These are phyloP conservation scores for Phalacrocorax aristotelis DNA, from an alignment of 2,113 vertebrate genomes.

Conservation along the genomic window DNA sequence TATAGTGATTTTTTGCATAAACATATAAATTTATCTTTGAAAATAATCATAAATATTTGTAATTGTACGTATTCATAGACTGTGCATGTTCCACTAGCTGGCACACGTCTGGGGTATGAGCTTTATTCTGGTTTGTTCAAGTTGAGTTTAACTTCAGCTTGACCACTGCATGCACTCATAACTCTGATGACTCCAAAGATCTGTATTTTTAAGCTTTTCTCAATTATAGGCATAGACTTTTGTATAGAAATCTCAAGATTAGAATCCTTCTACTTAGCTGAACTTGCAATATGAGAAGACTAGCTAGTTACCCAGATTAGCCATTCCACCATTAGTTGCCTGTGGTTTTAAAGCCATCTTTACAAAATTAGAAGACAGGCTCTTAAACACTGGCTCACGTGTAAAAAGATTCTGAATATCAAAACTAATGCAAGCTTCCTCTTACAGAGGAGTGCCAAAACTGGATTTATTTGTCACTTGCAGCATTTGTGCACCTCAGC, in stretches of 20 bases:
- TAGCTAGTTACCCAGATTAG: not conserved
- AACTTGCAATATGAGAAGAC: not conserved
- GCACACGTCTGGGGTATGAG: not conserved
- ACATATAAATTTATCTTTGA: not conserved
- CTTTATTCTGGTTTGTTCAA: not conserved
- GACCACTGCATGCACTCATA: not conserved
- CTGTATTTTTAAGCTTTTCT: not conserved
- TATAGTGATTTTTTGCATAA: not conserved
- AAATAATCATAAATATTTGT: not conserved
- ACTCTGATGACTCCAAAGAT: not conserved
- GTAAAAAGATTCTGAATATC: not conserved
- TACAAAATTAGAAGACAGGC: not conserved
- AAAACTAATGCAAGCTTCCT: slow-evolving; percentile 26
- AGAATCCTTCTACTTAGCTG: not conserved
- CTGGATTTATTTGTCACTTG: not conserved
- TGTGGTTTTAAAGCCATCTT: not conserved
- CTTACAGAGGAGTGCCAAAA: not conserved
- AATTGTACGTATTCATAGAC: not conserved
- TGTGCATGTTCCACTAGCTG: not conserved
- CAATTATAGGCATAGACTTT: not conserved
- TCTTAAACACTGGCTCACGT: not conserved
- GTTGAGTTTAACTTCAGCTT: not conserved
- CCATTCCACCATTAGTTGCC: not conserved
- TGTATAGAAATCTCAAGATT: not conserved
- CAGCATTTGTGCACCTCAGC: slow-evolving; percentile 14